These are phyloP conservation scores for Eubucco bourcierii DNA, from an alignment of 2,113 vertebrate species.

Conservation along the genomic window DNA sequence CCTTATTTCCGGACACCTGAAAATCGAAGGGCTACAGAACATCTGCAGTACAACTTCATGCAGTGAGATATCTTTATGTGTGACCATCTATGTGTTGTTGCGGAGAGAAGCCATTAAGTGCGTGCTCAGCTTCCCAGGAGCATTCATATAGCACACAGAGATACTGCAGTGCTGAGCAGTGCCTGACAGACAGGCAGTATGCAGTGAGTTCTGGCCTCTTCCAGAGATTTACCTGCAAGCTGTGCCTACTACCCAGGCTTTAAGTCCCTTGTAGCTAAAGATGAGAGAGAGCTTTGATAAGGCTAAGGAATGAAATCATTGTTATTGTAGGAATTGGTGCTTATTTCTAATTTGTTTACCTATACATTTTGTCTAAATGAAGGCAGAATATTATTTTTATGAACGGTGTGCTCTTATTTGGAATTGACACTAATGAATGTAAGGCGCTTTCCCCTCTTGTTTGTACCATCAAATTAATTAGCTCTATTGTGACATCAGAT, in stretches of 20 bases:
- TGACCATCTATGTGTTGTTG: neutral
- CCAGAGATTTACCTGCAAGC: neutral
- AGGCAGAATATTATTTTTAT: slow-evolving; percentile 51
- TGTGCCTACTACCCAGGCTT: neutral
- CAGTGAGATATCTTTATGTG: neutral
- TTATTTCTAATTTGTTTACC: slow-evolving; percentile 55
- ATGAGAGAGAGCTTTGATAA: neutral
- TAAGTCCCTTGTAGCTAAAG: neutral
- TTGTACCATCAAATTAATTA: slow-evolving; percentile 68
- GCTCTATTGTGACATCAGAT: slow-evolving; percentile 55
- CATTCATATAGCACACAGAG: fast-evolving
- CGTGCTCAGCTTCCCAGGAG: neutral
- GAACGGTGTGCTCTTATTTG: slow-evolving; percentile 10
- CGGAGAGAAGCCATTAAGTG: neutral
- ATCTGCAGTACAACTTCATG: fast-evolving
- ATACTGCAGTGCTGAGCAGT: neutral
- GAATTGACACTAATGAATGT: slow-evolving; percentile 67
- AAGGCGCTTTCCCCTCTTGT: slow-evolving; percentile 53
- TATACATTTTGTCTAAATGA: slow-evolving; percentile 2
- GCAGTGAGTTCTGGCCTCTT: neutral
- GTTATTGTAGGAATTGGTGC: neutral
- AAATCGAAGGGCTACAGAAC: neutral
- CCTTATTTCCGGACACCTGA: neutral
- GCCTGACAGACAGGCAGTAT: neutral
- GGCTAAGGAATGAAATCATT: neutral